A percentile compares a stretch with the other conserved stretches of the same genome.
Conservation (phyloP, 2,888 invertebrate genomes). For the Amiota minor region DNA sequence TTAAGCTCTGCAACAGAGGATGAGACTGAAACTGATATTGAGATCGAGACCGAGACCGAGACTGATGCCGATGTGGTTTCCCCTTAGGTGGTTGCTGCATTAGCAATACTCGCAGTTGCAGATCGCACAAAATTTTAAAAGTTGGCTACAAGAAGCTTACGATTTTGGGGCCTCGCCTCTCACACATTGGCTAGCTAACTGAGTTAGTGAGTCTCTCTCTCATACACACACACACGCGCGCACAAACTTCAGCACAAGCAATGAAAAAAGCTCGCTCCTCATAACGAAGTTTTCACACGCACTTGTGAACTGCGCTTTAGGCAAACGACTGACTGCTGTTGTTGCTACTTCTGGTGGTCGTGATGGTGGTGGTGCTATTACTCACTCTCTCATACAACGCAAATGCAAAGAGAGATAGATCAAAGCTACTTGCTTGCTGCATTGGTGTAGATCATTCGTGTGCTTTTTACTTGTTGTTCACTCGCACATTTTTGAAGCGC, state of each 20-base stretch:
- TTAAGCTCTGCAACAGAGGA: too few species aligned
- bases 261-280: conserved; percentile 18
- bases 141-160: not conserved
- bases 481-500: not conserved
- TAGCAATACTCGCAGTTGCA: too few species aligned
- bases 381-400: not conserved
- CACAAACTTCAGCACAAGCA: conserved; percentile 31
- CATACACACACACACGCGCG: not conserved
- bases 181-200: not conserved
- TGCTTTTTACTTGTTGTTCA: conserved; percentile 11
- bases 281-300: conserved; percentile 38
- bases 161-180: not conserved
- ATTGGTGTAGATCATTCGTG: not conserved
- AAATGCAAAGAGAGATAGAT: not conserved
- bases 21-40: too few species aligned
- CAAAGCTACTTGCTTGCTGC: not conserved
- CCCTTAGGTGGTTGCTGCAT: too few species aligned
- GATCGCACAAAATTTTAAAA: not conserved
- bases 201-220: not conserved
- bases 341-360: conserved; percentile 21
- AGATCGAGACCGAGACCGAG: too few species aligned
- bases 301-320: conserved; percentile 38
- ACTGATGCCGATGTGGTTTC: too few species aligned
- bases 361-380: conserved; percentile 8
- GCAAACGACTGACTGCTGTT: conserved; percentile 14